Conservation (phyloP, 1,140 invertebrate genomes). For the Ostrea denselamellosa region DNA sequence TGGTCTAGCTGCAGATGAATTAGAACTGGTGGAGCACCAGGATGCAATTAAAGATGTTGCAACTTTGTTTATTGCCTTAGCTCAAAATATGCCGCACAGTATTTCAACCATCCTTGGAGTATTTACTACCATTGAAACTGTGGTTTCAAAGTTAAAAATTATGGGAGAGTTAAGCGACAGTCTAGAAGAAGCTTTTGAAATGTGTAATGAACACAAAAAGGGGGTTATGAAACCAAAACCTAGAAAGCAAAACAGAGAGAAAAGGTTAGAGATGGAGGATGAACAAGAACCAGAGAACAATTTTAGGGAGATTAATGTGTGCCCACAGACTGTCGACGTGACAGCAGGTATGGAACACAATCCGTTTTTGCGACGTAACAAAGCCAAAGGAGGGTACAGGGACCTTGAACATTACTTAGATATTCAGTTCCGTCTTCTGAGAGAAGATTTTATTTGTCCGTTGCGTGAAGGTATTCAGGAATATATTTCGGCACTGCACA, state of each 20-base stretch:
- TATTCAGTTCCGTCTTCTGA: conserved; percentile 86
- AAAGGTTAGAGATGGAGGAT: conserved; percentile 3
- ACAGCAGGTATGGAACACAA: conserved; percentile 51
- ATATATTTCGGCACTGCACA: conserved; percentile 52
- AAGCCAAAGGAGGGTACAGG: conserved; percentile 82
- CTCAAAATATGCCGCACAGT: conserved; percentile 26
- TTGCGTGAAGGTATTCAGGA: conserved; percentile 76
- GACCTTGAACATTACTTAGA: conserved; percentile 87
- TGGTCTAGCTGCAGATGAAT: neutral
- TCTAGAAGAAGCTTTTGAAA: conserved; percentile 14
- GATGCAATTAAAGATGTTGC: conserved; percentile 34
- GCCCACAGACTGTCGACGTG: conserved; percentile 73
- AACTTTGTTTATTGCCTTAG: conserved; percentile 38
- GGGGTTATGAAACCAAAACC: neutral
- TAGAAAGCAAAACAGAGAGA: conserved; percentile 6
- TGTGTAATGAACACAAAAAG: conserved; percentile 10
- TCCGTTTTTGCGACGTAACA: conserved; percentile 82
- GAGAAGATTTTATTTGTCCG: conserved; percentile 84
- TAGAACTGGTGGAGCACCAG: conserved; percentile 17
- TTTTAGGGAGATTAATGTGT: conserved; percentile 71
- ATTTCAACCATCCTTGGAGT: conserved; percentile 47
- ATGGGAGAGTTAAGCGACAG: neutral
- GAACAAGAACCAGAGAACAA: conserved; percentile 68
- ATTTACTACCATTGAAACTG: conserved; percentile 1
- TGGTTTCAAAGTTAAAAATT: neutral